These are phyloP conservation scores for Microctenopoma steveboyesi DNA, from an alignment of 2,797 vertebrate species.

Conservation along the genomic window DNA sequence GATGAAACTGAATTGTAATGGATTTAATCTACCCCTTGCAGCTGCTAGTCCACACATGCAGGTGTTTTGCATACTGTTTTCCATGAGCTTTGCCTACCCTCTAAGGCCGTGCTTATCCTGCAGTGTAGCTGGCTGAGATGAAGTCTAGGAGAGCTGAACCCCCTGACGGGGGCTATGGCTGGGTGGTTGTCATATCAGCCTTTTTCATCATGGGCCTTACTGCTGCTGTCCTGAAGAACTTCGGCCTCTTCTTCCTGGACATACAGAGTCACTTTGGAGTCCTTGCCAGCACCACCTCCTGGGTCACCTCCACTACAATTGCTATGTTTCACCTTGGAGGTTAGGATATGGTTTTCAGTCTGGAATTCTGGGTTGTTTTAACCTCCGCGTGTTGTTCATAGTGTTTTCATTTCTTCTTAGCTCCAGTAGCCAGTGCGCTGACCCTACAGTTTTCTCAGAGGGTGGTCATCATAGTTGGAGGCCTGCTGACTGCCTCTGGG, in stretches of 20 bases:
- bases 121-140: slow-evolving; percentile 39
- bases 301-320: slow-evolving; percentile 82
- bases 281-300: slow-evolving; percentile 83
- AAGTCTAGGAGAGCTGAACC: slow-evolving; percentile 29
- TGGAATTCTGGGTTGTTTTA: neutral
- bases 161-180: slow-evolving; percentile 82
- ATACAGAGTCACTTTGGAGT: slow-evolving; percentile 83
- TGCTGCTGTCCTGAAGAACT: slow-evolving; percentile 80
- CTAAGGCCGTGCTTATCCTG: neutral
- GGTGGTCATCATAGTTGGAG: slow-evolving; percentile 72
- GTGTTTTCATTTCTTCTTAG: slow-evolving; percentile 39
- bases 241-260: slow-evolving; percentile 85
- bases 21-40: neutral
- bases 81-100: slow-evolving; percentile 4
- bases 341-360: slow-evolving; percentile 31
- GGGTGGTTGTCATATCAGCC: slow-evolving; percentile 82
- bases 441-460: slow-evolving; percentile 71
- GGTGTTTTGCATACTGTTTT: slow-evolving; percentile 39
- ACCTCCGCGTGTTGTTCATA: rapidly evolving
- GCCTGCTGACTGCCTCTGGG: slow-evolving; percentile 63
- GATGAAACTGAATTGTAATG: no score
- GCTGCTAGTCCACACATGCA: neutral
- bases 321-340: slow-evolving; percentile 84
- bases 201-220: slow-evolving; percentile 83
- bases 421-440: slow-evolving; percentile 72